Percentiles rank a stretch among this genome's conserved stretches.
Evolutionary conservation across 2,113 vertebrate species (phyloP).

Genomic region (Chlorodrepanis virens): DNA sequence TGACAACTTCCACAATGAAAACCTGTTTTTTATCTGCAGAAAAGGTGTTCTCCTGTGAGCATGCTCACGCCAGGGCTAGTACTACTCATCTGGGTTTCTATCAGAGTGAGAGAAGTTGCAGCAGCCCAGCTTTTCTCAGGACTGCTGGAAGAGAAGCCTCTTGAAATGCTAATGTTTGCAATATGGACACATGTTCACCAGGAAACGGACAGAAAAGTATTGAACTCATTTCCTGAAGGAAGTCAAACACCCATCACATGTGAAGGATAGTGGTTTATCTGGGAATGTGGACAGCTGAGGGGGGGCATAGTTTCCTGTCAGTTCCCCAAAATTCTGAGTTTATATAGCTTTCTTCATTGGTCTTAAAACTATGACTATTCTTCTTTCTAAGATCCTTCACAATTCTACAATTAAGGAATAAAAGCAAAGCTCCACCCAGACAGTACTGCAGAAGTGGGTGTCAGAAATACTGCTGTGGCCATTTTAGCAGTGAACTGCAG

Average conservation of each 20-base stretch:
- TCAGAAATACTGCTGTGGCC: not conserved
- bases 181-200: conserved; percentile 13
- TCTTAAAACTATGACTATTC: not conserved
- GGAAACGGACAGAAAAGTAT: not conserved
- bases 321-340: not conserved
- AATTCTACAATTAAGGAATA: not conserved
- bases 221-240: conserved; percentile 46
- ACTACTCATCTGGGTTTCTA: not conserved
- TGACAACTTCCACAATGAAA: not conserved
- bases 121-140: not conserved
- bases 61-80: not conserved
- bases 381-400: not conserved
- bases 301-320: not conserved
- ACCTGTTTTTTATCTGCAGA: not conserved
- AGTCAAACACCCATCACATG: not conserved
- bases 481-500: not conserved
- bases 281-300: not conserved
- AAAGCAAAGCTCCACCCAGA: not conserved
- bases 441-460: not conserved
- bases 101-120: not conserved
- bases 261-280: not conserved
- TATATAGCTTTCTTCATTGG: not conserved
- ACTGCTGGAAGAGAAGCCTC: not conserved
- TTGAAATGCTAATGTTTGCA: not conserved
- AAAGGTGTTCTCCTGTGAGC: not conserved